These are phyloP conservation scores for Ctenodactylus gundi DNA, from an alignment of 2,113 vertebrate species.

Conservation along the genomic window DNA sequence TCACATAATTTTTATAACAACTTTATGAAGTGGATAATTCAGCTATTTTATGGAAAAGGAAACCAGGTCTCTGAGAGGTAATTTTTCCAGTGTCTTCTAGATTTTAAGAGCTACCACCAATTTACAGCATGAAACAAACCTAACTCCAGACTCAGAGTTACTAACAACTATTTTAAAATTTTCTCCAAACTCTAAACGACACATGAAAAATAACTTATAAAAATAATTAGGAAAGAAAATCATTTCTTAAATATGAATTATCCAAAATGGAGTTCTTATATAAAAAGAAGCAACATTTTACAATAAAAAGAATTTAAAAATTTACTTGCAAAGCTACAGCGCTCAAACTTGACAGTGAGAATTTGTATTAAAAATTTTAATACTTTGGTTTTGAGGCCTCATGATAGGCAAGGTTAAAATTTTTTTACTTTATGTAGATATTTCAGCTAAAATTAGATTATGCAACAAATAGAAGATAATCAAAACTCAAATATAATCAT, in stretches of 20 bases:
- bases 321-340: neutral
- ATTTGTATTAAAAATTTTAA: neutral
- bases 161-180: constrained; percentile 41
- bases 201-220: constrained; percentile 15
- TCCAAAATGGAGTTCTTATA: constrained; percentile 11
- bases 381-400: neutral
- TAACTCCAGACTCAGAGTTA: neutral
- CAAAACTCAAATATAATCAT: neutral
- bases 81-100: neutral
- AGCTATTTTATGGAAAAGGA: constrained; percentile 24
- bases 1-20: constrained; percentile 16
- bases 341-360: neutral
- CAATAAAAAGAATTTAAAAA: neutral
- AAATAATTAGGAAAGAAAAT: constrained; percentile 3
- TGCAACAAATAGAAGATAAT: constrained; percentile 2
- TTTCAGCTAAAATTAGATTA: constrained; percentile 23
- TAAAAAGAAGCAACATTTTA: constrained; percentile 18
- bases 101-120: neutral
- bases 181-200: neutral
- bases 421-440: neutral
- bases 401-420: neutral
- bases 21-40: neutral
- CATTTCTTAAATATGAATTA: neutral
- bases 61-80: neutral
- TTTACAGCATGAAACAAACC: neutral